Evolutionary conservation across 1,140 invertebrate genomes (phyloP).

Genomic region (Lysiphlebus fabarum): DNA sequence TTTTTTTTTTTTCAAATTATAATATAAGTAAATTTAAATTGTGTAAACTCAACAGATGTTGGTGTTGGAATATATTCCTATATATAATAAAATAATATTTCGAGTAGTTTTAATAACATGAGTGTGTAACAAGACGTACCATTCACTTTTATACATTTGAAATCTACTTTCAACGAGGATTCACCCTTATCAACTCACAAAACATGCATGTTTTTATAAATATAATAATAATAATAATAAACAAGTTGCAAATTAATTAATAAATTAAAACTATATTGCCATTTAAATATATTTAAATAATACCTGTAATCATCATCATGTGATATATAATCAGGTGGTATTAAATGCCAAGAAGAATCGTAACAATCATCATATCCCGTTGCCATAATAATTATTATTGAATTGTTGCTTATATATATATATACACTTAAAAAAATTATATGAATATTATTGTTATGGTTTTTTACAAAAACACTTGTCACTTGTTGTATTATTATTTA

Average conservation of each 20-base stretch:
- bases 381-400: no score
- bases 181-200: not conserved
- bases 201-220: conserved; percentile 3
- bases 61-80: no score
- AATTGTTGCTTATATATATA: no score
- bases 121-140: conserved; percentile 44
- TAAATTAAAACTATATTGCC: not conserved
- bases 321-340: conserved; percentile 66
- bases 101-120: conserved; percentile 3
- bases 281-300: conserved; percentile 18
- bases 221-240: no score
- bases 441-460: no score
- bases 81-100: conserved; percentile 7
- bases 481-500: no score
- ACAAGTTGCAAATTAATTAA: no score
- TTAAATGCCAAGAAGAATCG: conserved; percentile 65
- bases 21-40: conserved; percentile 19
- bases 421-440: no score
- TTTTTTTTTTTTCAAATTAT: no score
- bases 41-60: conserved; percentile 45
- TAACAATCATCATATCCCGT: conserved; percentile 60
- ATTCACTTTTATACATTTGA: conserved; percentile 27
- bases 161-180: not conserved
- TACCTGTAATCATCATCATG: conserved; percentile 62
- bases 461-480: no score